phyloP scores from a whole-genome alignment of 2,797 vertebrate species.

The Echiichthys vipera region DNA sequence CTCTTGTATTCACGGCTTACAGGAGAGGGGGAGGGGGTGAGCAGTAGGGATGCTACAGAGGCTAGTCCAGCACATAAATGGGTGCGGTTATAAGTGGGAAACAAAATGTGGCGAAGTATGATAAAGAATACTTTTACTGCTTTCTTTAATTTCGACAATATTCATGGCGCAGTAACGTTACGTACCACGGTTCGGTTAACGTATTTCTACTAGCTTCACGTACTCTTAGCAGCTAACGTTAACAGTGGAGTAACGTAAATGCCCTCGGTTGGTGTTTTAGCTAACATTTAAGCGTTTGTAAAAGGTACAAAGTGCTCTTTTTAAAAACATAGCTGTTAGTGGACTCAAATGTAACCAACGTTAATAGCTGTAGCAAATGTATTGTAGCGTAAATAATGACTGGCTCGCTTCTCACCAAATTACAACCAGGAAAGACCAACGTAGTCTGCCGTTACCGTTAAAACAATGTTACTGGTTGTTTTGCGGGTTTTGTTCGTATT shows the following conservation, averaged over 20 bases:
- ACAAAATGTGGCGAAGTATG: constrained; percentile 13
- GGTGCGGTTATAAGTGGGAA: constrained; percentile 65
- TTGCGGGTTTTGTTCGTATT: background rate
- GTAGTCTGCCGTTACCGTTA: background rate
- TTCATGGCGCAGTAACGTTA: constrained; percentile 7
- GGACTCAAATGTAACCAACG: background rate
- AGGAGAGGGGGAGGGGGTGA: constrained; percentile 78
- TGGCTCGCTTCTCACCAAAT: constrained; percentile 5
- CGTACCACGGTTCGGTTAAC: constrained; percentile 30
- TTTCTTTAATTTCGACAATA: background rate
- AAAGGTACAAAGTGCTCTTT: background rate
- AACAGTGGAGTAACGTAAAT: constrained; percentile 37
- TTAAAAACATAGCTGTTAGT: background rate
- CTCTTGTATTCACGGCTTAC: constrained; percentile 75
- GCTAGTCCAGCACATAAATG: constrained; percentile 52
- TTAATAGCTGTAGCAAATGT: background rate
- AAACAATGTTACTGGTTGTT: background rate
- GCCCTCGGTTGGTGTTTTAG: background rate
- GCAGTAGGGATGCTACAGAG: constrained; percentile 48
- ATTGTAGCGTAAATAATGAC: background rate
- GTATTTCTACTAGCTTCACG: constrained; percentile 48
- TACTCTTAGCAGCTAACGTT: constrained; percentile 64
- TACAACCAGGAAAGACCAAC: background rate
- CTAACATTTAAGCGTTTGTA: background rate
- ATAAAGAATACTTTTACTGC: background rate